Conservation (phyloP, 2,888 invertebrate genomes). For the Acanthosoma haemorrhoidale region DNA sequence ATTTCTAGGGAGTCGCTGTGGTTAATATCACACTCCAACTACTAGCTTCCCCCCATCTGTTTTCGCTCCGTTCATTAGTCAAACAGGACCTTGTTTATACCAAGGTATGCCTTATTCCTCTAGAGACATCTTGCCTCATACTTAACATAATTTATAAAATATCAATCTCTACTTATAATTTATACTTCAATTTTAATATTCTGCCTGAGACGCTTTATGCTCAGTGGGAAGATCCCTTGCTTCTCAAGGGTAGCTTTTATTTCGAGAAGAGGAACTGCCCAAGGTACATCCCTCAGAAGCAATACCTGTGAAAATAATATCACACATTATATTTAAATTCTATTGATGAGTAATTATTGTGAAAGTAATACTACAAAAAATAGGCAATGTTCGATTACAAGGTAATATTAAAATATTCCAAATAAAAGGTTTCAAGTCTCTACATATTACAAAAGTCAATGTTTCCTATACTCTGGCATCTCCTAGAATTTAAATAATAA, state of each 20-base stretch:
- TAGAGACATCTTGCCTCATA: too few species aligned
- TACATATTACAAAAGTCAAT: too few species aligned
- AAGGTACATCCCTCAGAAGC: constrained; percentile 50
- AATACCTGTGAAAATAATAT: constrained; percentile 43
- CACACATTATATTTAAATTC: not conserved
- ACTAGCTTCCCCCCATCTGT: too few species aligned
- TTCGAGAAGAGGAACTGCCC: constrained; percentile 51
- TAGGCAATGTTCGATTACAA: not conserved
- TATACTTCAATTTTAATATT: constrained; percentile 48
- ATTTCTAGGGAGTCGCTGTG: too few species aligned
- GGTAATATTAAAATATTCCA: not conserved
- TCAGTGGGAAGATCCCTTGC: constrained; percentile 48
- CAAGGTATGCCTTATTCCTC: too few species aligned
- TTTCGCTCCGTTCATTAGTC: too few species aligned
- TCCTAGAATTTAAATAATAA: too few species aligned
- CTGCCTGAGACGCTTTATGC: constrained; percentile 47
- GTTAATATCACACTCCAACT: too few species aligned
- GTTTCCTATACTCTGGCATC: too few species aligned
- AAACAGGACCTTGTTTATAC: too few species aligned
- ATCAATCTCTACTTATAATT: not conserved
- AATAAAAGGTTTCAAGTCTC: too few species aligned
- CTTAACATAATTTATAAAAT: too few species aligned
- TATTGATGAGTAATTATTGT: not conserved
- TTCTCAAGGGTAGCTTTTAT: constrained; percentile 48
- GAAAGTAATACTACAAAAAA: not conserved